Evolutionary conservation across 2,113 vertebrate species (phyloP).

Genomic region (Microcebus jonahi): DNA sequence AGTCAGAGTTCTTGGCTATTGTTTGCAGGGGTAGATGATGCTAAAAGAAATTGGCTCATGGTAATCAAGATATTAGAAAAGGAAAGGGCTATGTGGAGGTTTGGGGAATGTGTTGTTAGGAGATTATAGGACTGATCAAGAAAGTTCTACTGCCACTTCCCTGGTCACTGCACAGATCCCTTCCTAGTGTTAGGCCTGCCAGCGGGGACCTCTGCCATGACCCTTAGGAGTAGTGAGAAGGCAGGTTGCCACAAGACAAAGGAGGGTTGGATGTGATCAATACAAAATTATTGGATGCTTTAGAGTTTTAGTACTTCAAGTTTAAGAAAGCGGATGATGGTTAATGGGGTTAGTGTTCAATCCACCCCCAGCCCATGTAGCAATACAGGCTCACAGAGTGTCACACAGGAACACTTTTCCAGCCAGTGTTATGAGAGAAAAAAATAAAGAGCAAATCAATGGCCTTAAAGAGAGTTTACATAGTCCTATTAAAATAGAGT

Average conservation of each 20-base stretch:
- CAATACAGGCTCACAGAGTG: neutral
- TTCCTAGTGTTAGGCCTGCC: neutral
- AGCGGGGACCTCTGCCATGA: neutral
- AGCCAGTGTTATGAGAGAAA: neutral
- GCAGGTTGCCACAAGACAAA: neutral
- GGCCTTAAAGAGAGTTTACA: neutral
- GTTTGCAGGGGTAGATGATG: neutral
- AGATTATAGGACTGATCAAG: neutral
- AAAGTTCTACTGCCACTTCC: neutral
- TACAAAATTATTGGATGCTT: neutral
- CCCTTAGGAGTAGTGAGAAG: neutral
- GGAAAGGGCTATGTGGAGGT: neutral
- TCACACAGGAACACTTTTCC: neutral
- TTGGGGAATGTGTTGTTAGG: neutral
- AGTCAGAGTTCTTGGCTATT: neutral
- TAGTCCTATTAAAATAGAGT: neutral
- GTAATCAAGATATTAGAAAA: constrained; percentile 18
- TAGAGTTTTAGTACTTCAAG: neutral
- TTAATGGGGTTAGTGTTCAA: neutral
- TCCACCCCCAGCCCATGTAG: neutral
- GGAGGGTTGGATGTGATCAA: neutral
- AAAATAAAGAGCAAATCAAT: neutral
- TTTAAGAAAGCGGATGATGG: neutral
- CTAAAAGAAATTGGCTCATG: neutral
- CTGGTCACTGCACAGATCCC: neutral